A percentile compares a stretch with the other conserved stretches of the same genome.
These are phyloP conservation scores for Clusia tigrina DNA, from an alignment of 2,888 invertebrate genomes.

Conservation along the genomic window DNA sequence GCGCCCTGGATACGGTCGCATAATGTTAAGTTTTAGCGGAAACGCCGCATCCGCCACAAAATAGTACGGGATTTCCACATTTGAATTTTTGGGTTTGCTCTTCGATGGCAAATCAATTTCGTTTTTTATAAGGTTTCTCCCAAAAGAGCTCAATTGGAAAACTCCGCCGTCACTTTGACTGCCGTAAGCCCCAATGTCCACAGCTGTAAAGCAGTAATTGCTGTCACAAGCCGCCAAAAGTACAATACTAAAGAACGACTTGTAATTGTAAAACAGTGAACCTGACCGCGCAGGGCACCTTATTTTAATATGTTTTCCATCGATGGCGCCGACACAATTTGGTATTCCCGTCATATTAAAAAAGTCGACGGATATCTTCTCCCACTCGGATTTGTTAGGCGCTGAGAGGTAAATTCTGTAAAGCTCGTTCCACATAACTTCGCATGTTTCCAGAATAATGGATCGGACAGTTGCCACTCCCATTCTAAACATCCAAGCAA, in stretches of 20 bases:
- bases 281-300: slow-evolving; percentile 21
- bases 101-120: too few relatives aligned
- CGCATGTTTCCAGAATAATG: too few relatives aligned
- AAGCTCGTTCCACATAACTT: too few relatives aligned
- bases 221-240: slow-evolving; percentile 22
- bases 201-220: slow-evolving; percentile 19
- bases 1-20: not conserved
- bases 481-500: too few relatives aligned
- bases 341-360: too few relatives aligned
- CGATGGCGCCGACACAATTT: slow-evolving; percentile 19
- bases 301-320: slow-evolving; percentile 23
- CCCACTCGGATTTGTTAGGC: too few relatives aligned
- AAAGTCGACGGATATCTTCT: too few relatives aligned
- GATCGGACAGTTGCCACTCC: too few relatives aligned
- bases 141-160: not conserved
- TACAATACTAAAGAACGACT: slow-evolving; percentile 20
- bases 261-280: slow-evolving; percentile 1
- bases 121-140: not conserved
- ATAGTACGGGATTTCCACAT: not conserved
- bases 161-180: slow-evolving; percentile 17
- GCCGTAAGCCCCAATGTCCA: slow-evolving; percentile 22
- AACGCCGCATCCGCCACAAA: not conserved
- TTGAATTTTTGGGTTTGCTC: too few relatives aligned
- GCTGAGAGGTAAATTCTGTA: too few relatives aligned
- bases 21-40: not conserved